phyloP scores from a whole-genome alignment of 2,113 vertebrate genomes.

The Sturnira hondurensis region DNA sequence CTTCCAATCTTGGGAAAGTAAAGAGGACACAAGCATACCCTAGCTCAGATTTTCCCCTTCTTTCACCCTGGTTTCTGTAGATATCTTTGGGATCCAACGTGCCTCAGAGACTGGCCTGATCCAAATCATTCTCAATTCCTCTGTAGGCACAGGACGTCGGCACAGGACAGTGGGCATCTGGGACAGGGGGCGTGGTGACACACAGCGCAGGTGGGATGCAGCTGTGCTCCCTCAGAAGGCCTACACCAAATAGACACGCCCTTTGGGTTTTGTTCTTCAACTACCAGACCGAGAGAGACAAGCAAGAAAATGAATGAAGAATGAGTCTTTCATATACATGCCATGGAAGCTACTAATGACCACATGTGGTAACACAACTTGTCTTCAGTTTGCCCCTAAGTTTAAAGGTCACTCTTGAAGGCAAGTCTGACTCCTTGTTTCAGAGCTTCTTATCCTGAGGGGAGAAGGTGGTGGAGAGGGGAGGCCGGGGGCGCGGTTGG shows the following conservation, averaged over 20 bases:
- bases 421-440: background rate
- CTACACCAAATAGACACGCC: background rate
- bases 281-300: background rate
- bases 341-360: background rate
- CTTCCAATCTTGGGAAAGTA: background rate
- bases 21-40: background rate
- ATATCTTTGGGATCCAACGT: background rate
- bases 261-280: background rate
- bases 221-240: background rate
- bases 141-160: background rate
- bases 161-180: background rate
- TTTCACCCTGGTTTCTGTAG: background rate
- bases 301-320: background rate
- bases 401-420: background rate
- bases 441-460: background rate
- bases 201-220: background rate
- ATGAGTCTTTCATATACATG: background rate
- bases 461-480: background rate
- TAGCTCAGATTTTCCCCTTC: background rate
- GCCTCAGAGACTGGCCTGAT: background rate
- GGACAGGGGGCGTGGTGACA: background rate
- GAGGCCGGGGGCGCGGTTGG: background rate
- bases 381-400: background rate
- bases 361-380: background rate
- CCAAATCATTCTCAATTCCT: background rate